Base-by-base conservation (phyloP, 2,888 invertebrate species). In the Aspidapion aeneum region DNA sequence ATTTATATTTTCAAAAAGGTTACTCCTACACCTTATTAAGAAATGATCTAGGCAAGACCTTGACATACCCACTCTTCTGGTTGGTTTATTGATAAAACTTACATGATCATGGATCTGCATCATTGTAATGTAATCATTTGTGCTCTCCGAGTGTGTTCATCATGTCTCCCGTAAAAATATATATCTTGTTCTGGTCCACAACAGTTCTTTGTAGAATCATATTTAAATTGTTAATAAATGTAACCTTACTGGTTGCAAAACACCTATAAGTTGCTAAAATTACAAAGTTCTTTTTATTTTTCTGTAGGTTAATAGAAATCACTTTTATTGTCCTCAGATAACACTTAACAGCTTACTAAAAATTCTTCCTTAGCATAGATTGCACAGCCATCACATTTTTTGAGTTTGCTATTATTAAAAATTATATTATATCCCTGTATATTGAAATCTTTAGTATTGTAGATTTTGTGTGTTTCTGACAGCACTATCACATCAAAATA, bases 401-500 rank as follows among this genome's bases (percentile, higher is more conserved):
- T 59, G 18, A 54, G 52, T 3, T 18, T 56, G 18, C 57, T 57
- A 48, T 61, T 21, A 56, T 56, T 61, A 16, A 19, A 61, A 17
- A 56, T 19, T 35, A 61, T 21, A 20, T 17, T 54, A 48, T 55
- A 60, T 18, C 35, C 60, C 12, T 35, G 48, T 21, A 60, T 60
- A 17, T 60, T 55, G 22, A 60, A 60, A n/a, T 60, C 60, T 51
- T 9, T 48, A 18, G 9, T 54, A 52, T 1, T 19, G 17, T 62
- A 51, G 20, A 60, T 21, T 17, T 54, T 60, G 17, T 60, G 61
- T 1, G 61, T 55, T 35, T 56, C 61, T 18, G 56, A 62, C 62
- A 62, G 56, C n/a, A 62, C 62, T 57, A 62, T 62, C 16, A 50
- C 49, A 56, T 61, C 61, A 49, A 61, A 61, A n/a, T n/a, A 17